Percentiles rank a stretch among this genome's conserved stretches.
phyloP scores from a whole-genome alignment of 1,140 invertebrate species.

The Oscheius sp. region DNA sequence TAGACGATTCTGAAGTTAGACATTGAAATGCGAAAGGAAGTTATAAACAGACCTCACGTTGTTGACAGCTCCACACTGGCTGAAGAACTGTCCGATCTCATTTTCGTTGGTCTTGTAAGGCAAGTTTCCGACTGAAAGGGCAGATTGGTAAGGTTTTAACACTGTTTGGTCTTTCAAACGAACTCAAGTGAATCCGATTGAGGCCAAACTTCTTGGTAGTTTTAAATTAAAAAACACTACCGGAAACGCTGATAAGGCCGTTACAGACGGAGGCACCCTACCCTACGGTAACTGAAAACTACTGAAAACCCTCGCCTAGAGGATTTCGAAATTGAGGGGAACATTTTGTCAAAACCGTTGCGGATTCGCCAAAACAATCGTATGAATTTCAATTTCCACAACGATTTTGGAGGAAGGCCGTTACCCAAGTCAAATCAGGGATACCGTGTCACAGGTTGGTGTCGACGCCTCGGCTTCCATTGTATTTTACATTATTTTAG shows the following conservation, averaged over 20 bases:
- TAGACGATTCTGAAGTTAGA: slow-evolving; percentile 65
- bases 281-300: slow-evolving; percentile 10
- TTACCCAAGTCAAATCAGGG: slow-evolving; percentile 20
- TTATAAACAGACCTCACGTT: slow-evolving; percentile 35
- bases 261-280: slow-evolving; percentile 11
- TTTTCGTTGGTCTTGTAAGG: slow-evolving; percentile 97
- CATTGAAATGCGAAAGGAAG: not conserved
- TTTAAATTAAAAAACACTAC: not conserved
- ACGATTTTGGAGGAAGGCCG: not conserved
- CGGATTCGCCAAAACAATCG: not conserved
- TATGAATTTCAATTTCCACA: not conserved
- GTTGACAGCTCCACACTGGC: slow-evolving; percentile 82
- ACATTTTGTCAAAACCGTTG: not conserved
- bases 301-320: slow-evolving; percentile 1
- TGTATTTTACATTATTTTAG: not conserved
- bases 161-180: slow-evolving; percentile 11
- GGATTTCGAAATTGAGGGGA: not conserved
- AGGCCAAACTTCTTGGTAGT: too few species aligned
- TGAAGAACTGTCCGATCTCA: slow-evolving; percentile 96
- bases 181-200: slow-evolving; percentile 5
- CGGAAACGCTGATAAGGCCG: not conserved
- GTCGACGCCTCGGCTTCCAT: not conserved
- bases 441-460: not conserved
- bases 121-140: slow-evolving; percentile 87
- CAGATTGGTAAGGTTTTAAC: not conserved